phyloP scores from a whole-genome alignment of 2,113 vertebrate species.

The Oxygymnocypris stewartii region DNA sequence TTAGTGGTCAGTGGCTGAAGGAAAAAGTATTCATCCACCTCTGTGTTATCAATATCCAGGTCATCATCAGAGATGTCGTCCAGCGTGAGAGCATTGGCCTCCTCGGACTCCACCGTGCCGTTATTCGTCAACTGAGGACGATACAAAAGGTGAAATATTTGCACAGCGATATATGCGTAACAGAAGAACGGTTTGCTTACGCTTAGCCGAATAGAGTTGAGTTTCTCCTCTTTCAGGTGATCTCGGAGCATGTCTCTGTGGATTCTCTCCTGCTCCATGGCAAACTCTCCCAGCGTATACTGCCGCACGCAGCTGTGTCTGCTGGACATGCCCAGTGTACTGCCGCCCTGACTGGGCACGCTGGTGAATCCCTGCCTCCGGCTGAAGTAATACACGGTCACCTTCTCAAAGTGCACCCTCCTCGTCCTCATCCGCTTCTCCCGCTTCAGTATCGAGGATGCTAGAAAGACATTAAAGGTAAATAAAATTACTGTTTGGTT shows the following conservation, averaged over 20 bases:
- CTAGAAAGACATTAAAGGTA: conserved; percentile 68
- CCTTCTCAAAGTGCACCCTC: conserved; percentile 96
- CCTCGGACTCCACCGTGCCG: conserved; percentile 92
- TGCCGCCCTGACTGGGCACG: conserved; percentile 97
- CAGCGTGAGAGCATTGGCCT: conserved; percentile 89
- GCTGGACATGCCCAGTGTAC: conserved; percentile 96
- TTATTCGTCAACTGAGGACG: conserved; percentile 91
- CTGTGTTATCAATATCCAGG: conserved; percentile 97
- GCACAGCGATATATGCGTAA: background rate
- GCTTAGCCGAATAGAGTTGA: conserved; percentile 92
- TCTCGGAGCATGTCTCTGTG: conserved; percentile 95
- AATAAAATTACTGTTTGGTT: background rate
- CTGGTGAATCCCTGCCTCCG: conserved; percentile 97
- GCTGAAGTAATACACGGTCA: conserved; percentile 97
- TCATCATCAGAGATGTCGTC: conserved; percentile 98
- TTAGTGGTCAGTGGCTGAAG: conserved; percentile 96
- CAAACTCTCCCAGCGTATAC: conserved; percentile 94
- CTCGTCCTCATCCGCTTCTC: conserved; percentile 92
- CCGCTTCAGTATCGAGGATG: conserved; percentile 91
- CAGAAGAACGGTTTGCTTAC: conserved; percentile 64
- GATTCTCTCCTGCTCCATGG: conserved; percentile 90
- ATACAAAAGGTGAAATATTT: conserved; percentile 40
- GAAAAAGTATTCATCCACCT: conserved; percentile 98
- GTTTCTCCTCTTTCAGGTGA: conserved; percentile 94
- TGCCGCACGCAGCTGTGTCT: conserved; percentile 93